Base-by-base conservation (phyloP, 2,113 vertebrate genomes). In the Hemiprocne comata region DNA sequence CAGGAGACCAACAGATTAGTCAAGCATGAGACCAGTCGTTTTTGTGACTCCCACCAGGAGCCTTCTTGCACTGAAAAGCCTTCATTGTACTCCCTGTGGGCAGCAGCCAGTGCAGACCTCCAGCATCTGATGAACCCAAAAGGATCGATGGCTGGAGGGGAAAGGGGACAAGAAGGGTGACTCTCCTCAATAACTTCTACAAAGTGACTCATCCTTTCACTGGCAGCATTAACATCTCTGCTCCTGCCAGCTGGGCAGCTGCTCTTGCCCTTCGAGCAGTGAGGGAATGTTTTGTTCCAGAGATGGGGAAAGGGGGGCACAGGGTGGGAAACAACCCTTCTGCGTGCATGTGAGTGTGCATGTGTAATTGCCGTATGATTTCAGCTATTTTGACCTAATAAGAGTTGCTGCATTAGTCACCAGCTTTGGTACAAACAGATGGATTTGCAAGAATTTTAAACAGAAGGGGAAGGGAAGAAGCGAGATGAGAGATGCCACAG, bases 241-340 rank as follows among this genome's bases (percentile, higher is more conserved):
- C 91, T 97, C 42, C 95, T 96, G 97, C 95, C 97, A 96, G 95
- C 94, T 96, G 97, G 97, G 96, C 97, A 98, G 98, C 97, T 98
- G 97, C 96, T 97, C 85, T 70, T 46, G 86, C 93, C 94, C 95
- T 94, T 79, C 0, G 62, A 97, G 97, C 73, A 88, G 89, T 97
- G 94, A 98, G 96, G 97, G 97, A 97, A 96, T 94, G 94, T 98
- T 98, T 97, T 98, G 97, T 98, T 98, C 96, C 95, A 95, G 78
- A 93, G 76, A 86, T 74, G 57, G 61, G 65, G 80, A 86, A 74
- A 92, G 83, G 69, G 74, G 96, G 85, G 46, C 1, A 0, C 2
- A 1, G 21, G 42, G 24, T n/a, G 20, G 42, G 16, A 36, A 82
- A 84, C 77, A 96, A 57, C 84, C 82, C 89, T 89, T 95, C 94